Base-by-base conservation (phyloP, 2,113 vertebrate genomes). In the Neotoma lepida region DNA sequence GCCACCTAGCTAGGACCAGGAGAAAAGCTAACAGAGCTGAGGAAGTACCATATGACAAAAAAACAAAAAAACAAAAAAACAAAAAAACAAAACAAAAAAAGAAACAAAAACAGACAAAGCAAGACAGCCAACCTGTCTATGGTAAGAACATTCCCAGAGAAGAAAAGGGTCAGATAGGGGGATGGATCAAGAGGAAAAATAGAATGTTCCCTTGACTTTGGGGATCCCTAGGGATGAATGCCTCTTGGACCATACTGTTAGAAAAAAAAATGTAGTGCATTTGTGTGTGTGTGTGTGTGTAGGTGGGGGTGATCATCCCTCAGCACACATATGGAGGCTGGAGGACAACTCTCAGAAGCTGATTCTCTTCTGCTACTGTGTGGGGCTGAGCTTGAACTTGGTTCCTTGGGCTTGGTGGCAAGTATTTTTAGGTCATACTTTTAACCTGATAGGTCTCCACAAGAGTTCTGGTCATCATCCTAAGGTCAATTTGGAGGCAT, bases 281-380 rank as follows among this genome's bases (percentile, higher is more conserved):
- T 70, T 1, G 0, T 17, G 35, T 28, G n/a, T 17, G 35, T 2
- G 3, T 17, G 0, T 7, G 71, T 13, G 39, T 26, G 71, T 30
- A 8, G 12, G 14, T 46, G 74, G 30, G 26, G 17, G 46, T 54
- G 46, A 54, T 9, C 46, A 24, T 56, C 20, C 51, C 9, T 56
- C 26, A 80, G 51, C 33, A 24, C 33, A 80, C 51, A n/a, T 56
- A 35, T 80, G 77, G 51, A 80, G 17, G 20, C 7, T 56, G 51
- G 10, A n/a, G 35, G 10, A 73, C 70, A 73, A 54, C 18, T 80
- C 49, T 54, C 20, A 51, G 33, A 56, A 80, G 51, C 56, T 56
- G 12, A 56, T 58, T 81, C 20, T 80, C 9, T 56, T 20, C 77
- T 81, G 14, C 51, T 58, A 26, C 51, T 5, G 3, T 81, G 78